Conservation (phyloP, 1,140 invertebrate genomes). For the Caenorhabditis latens region DNA sequence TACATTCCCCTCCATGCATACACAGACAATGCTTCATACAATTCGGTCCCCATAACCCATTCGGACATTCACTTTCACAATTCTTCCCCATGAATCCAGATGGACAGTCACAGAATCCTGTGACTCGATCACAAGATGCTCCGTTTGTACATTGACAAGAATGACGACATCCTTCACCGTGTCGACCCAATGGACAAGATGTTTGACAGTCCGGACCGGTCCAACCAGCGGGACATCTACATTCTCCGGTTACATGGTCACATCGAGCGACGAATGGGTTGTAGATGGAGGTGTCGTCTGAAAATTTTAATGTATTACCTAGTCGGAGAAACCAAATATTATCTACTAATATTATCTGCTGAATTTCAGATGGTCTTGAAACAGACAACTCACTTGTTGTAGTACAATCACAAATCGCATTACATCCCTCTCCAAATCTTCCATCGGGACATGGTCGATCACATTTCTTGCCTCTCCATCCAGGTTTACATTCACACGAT, state of each 20-base stretch:
- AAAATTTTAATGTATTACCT: background rate
- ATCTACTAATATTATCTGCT: too few relatives aligned
- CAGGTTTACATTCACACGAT: slow-evolving; percentile 85
- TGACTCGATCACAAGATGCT: slow-evolving; percentile 77
- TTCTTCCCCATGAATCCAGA: slow-evolving; percentile 78
- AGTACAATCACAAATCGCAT: slow-evolving; percentile 69
- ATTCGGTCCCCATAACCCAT: slow-evolving; percentile 78
- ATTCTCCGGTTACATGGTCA: slow-evolving; percentile 82
- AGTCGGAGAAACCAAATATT: background rate
- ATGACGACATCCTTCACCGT: slow-evolving; percentile 69
- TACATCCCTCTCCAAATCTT: slow-evolving; percentile 72
- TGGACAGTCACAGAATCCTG: slow-evolving; percentile 79
- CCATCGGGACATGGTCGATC: slow-evolving; percentile 83
- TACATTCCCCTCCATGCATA: slow-evolving; percentile 73
- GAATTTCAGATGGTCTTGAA: background rate
- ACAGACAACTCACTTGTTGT: slow-evolving; percentile 50
- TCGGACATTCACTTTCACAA: slow-evolving; percentile 79
- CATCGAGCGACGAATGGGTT: slow-evolving; percentile 71
- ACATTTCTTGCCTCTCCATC: slow-evolving; percentile 85
- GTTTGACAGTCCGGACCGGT: slow-evolving; percentile 78
- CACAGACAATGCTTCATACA: slow-evolving; percentile 76
- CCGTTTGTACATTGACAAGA: slow-evolving; percentile 71
- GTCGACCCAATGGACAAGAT: slow-evolving; percentile 69
- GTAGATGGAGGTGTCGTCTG: slow-evolving; percentile 59
- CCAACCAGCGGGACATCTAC: slow-evolving; percentile 85